phyloP scores from a whole-genome alignment of 2,113 vertebrate genomes.

The Macaca fascicularis region T2T-MFA8v1.1 NC_088379.1:96569001-96569500 shows the following conservation, averaged over 20 bases:
- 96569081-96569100: background rate
- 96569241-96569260: background rate
- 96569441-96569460: background rate
- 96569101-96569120: background rate
- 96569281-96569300: background rate
- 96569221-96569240: background rate
- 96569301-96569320: background rate
- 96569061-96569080: background rate
- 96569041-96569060: background rate
- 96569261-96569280: background rate
- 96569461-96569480: background rate
- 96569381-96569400: background rate
- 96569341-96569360: background rate
- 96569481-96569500: slow-evolving; percentile 3
- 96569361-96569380: background rate
- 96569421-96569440: background rate
- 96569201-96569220: background rate
- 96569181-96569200: background rate
- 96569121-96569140: background rate
- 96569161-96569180: background rate
- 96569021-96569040: background rate
- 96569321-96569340: background rate
- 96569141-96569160: background rate
- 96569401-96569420: background rate
- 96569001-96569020: too few relatives aligned